A percentile compares a stretch with the other conserved stretches of the same genome.
phyloP scores from a whole-genome alignment of 1,140 invertebrate genomes.

The Penaeus chinensis region DNA sequence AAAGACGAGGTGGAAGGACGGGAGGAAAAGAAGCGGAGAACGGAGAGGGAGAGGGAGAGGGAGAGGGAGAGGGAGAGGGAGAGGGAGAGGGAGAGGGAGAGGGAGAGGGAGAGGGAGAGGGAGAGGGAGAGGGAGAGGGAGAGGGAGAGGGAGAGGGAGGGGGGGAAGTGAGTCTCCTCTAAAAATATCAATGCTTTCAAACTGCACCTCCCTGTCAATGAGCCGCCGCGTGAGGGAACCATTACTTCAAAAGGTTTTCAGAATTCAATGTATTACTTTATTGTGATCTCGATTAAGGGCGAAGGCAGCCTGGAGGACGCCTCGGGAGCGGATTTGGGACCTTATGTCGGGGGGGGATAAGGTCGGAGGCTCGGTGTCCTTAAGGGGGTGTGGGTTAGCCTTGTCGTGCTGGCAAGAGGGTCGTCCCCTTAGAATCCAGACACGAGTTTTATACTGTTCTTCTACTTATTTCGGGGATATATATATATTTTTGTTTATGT shows the following conservation, averaged over 20 bases:
- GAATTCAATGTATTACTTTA: slow-evolving; percentile 51
- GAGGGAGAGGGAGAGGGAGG: not conserved
- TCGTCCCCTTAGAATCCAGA: no score
- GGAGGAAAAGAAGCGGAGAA: not conserved
- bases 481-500: no score
- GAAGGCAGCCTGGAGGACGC: not conserved
- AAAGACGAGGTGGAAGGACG: not conserved
- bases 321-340: not conserved
- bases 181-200: slow-evolving; percentile 50
- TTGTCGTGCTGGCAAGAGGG: no score
- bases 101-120: not conserved
- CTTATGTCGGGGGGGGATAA: not conserved
- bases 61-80: not conserved
- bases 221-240: slow-evolving; percentile 8
- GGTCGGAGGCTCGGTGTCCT: not conserved
- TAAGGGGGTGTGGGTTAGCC: not conserved
- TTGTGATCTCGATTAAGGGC: not conserved
- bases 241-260: slow-evolving; percentile 48
- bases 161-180: not conserved
- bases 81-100: not conserved
- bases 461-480: no score
- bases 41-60: not conserved
- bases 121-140: not conserved
- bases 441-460: no score
- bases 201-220: slow-evolving; percentile 21